Conservation (phyloP, 2,888 invertebrate species). For the Microdon myrmicae region DNA sequence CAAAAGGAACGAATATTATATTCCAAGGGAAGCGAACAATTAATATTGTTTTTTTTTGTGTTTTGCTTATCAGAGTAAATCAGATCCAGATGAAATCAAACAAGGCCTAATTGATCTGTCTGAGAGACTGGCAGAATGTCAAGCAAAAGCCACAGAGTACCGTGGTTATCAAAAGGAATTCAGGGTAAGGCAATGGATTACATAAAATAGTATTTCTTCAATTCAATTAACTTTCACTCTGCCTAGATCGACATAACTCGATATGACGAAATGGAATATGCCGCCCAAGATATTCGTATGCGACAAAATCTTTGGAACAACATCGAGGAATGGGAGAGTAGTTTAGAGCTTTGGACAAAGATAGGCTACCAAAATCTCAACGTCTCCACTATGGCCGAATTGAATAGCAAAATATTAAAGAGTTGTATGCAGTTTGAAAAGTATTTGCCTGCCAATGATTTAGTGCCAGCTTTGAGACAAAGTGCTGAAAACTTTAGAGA, state of each 20-base stretch:
- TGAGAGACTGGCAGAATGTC: constrained; percentile 73
- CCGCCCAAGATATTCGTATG: constrained; percentile 81
- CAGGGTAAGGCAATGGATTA: constrained; percentile 73
- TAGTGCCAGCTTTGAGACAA: constrained; percentile 80
- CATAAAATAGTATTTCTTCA: background rate
- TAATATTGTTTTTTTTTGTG: background rate
- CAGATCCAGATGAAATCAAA: constrained; percentile 75
- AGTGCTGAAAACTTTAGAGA: constrained; percentile 83
- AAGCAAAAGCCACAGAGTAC: constrained; percentile 78
- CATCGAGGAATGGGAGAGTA: constrained; percentile 78
- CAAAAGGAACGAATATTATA: background rate
- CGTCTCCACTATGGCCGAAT: constrained; percentile 77
- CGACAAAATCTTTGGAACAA: constrained; percentile 84
- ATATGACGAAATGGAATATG: constrained; percentile 83
- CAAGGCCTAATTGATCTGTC: constrained; percentile 74
- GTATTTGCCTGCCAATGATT: constrained; percentile 82
- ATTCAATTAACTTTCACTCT: constrained; percentile 12
- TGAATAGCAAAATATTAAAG: constrained; percentile 75
- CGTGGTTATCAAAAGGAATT: constrained; percentile 86
- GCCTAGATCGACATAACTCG: constrained; percentile 82
- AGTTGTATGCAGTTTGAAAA: constrained; percentile 83
- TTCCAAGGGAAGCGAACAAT: background rate
- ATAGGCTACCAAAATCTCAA: constrained; percentile 68
- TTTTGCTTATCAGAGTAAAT: constrained; percentile 71
- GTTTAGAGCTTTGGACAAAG: constrained; percentile 74